A percentile compares a stretch with the other conserved stretches of the same genome.
These are phyloP conservation scores for Prosopocoilus inquinatus DNA, from an alignment of 2,888 invertebrate species.

Conservation along the genomic window DNA sequence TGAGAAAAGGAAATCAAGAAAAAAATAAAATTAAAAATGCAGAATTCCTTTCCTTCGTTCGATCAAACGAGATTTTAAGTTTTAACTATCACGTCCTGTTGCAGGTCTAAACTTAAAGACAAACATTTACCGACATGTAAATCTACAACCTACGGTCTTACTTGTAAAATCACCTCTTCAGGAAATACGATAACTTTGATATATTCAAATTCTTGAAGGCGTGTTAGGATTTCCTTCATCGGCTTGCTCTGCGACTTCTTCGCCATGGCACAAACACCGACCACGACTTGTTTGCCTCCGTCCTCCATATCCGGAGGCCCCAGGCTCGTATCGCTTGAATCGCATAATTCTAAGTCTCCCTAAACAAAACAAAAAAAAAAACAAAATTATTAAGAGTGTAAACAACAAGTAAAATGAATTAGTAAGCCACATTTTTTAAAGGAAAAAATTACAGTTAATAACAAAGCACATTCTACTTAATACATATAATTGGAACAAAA, in stretches of 20 bases:
- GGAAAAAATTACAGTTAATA: not conserved
- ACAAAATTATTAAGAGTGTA: not conserved
- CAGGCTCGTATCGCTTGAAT: constrained; percentile 54
- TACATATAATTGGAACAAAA: not conserved
- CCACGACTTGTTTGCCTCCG: constrained; percentile 86
- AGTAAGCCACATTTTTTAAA: not conserved
- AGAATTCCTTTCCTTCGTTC: constrained; percentile 4
- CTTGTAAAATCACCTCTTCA: constrained; percentile 93
- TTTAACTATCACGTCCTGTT: not conserved
- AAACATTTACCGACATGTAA: constrained; percentile 19
- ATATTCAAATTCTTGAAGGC: constrained; percentile 95
- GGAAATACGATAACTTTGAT: constrained; percentile 93
- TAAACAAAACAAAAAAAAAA: constrained; percentile 37
- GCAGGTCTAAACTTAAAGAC: not conserved
- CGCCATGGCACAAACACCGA: constrained; percentile 99
- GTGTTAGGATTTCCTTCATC: constrained; percentile 96
- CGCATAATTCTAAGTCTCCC: constrained; percentile 78
- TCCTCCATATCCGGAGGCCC: constrained; percentile 53
- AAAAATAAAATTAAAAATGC: constrained; percentile 9
- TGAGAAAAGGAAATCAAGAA: not conserved
- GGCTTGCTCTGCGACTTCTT: constrained; percentile 99
- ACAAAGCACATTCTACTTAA: not conserved
- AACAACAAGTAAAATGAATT: not conserved
- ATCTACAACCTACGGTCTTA: constrained; percentile 41
- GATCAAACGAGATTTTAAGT: not conserved